Evolutionary conservation across 1,140 invertebrate species (phyloP).

Genomic region (Vollenhovia emeryi): DNA sequence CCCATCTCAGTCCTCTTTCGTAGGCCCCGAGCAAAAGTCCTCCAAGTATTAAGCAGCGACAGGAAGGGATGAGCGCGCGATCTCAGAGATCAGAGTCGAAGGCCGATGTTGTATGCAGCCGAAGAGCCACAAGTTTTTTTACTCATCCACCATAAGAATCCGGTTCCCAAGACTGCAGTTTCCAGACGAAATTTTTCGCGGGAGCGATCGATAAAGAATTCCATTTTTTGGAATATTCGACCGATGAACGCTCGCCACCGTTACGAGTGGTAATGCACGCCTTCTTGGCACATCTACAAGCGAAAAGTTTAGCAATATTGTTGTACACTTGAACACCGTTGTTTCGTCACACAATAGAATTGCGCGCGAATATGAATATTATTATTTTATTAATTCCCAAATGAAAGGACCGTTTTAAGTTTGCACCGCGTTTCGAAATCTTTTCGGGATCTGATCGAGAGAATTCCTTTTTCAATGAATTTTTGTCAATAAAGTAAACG

Average conservation of each 20-base stretch:
- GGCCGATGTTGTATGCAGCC: constrained; percentile 40
- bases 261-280: neutral
- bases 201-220: constrained; percentile 20
- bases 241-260: neutral
- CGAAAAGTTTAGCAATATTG: neutral
- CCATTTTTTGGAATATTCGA: constrained; percentile 1
- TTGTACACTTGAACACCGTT: neutral
- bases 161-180: constrained; percentile 37
- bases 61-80: constrained; percentile 52
- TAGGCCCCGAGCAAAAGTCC: constrained; percentile 63
- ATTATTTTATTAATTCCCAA: neutral
- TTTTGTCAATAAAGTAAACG: neutral
- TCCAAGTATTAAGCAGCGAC: constrained; percentile 49
- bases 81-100: constrained; percentile 47
- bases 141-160: constrained; percentile 4
- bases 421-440: neutral
- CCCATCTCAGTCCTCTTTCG: constrained; percentile 59
- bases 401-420: neutral
- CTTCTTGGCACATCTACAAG: neutral
- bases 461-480: neutral
- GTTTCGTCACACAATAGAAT: neutral
- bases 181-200: constrained; percentile 32
- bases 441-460: too few relatives aligned
- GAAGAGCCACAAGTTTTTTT: constrained; percentile 28
- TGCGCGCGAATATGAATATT: neutral